Evolutionary conservation across 1,140 invertebrate species (phyloP), one percentile per base, ranked within the genome.

Genomic region (Meteorus sp.): DNA sequence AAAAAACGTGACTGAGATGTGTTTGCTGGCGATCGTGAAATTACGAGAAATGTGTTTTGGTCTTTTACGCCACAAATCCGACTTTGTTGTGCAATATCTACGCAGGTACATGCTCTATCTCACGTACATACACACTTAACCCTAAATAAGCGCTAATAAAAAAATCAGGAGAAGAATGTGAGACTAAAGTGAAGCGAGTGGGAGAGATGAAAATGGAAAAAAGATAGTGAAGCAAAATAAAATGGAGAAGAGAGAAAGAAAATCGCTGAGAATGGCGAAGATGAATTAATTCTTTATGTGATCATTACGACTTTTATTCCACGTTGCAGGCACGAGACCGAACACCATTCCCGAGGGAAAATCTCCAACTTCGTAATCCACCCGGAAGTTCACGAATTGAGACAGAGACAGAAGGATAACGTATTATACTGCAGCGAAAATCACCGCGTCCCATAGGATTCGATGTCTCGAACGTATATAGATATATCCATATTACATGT

Each of bases 81-180:
- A 56, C 15, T 35, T 51, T 23, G 31, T 8, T 31, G 19, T 20
- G 35, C 35, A 39, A 29, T 47, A 35, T 31, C 9, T 13, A 6
- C 15, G 17, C 13, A 31, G 19, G 15, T 41, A 48, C 43, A 22
- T 47, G 43, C 54, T 45, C 37, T 55, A 55, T 55, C 23, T 25
- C 25, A 5, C 13, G 17, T 11, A 33, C 9, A n/a, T 23, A 23
- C 1, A 55, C 17, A 41, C 19, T 51, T 47, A 20, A 48, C 31
- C 54, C 54, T 56, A 56, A 56, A 47, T 56, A 56, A 56, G 47
- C n/a, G n/a, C 54, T 33, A 47, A 56, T 56, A 45, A 56, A 56
- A 56, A 13, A 47, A 53, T 41, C 51, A 41, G n/a, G 45, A 22
- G 43, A 27, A 19, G 4, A 29, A 7, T 17, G 50, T 3, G 27